Percentiles rank a stretch among this genome's conserved stretches.
phyloP scores from a whole-genome alignment of 2,113 vertebrate genomes.

The Nothocercus julius region DNA sequence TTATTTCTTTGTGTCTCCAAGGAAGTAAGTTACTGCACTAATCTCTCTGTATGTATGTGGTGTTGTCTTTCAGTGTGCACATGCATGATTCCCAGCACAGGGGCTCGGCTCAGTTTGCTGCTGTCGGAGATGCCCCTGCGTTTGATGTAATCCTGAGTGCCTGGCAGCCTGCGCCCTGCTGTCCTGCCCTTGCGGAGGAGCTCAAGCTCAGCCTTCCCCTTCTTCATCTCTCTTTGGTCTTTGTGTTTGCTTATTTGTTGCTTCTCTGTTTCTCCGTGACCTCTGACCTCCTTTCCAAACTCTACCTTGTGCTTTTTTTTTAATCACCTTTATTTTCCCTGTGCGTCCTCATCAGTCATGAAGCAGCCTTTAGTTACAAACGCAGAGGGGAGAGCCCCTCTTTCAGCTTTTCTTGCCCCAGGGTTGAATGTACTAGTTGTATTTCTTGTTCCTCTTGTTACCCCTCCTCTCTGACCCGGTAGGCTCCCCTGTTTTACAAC shows the following conservation, averaged over 20 bases:
- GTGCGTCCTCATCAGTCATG: background rate
- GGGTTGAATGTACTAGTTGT: background rate
- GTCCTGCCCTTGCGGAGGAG: background rate
- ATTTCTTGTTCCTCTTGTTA: background rate
- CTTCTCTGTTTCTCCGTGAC: background rate
- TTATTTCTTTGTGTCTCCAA: background rate
- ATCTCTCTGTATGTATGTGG: no score
- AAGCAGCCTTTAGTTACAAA: background rate
- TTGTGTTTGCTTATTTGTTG: background rate
- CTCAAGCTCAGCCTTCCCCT: background rate
- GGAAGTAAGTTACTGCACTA: background rate
- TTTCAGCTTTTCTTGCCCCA: background rate
- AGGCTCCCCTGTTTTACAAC: background rate
- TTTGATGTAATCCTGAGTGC: background rate
- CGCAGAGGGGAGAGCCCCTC: background rate
- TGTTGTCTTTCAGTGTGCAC: background rate
- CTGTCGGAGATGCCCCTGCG: background rate
- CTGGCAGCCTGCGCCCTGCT: no score
- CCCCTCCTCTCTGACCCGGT: background rate
- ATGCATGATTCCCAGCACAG: background rate
- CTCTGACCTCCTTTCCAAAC: background rate
- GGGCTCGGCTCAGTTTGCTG: background rate
- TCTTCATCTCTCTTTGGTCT: background rate
- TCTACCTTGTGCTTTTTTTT: rapidly evolving
- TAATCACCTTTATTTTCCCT: background rate